These are phyloP conservation scores for Aldabrachelys gigantea DNA, from an alignment of 2,113 vertebrate species.

Conservation along the genomic window DNA sequence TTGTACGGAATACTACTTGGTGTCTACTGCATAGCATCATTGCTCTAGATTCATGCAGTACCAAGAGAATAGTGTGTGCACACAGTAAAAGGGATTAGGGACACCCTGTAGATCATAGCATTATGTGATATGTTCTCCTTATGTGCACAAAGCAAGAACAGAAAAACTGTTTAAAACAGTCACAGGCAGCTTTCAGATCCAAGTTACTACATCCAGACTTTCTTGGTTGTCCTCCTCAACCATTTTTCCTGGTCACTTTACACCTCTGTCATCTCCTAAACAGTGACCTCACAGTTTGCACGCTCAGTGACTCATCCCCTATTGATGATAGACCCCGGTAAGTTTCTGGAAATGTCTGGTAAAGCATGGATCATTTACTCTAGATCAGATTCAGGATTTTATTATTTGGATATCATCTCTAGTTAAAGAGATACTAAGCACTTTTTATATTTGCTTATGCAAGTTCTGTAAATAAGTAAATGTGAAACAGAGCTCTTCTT, in stretches of 20 bases:
- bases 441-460: constrained; percentile 55
- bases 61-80: not conserved
- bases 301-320: not conserved
- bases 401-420: constrained; percentile 55
- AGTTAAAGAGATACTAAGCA: constrained; percentile 47
- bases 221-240: not conserved
- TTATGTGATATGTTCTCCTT: not conserved
- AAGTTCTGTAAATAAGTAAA: constrained; percentile 65
- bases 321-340: constrained; percentile 45
- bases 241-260: constrained; percentile 27
- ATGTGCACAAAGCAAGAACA: rapidly evolving
- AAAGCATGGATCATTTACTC: constrained; percentile 57
- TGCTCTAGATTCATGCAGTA: not conserved
- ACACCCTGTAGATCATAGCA: rapidly evolving
- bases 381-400: constrained; percentile 50
- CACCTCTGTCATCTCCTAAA: not conserved
- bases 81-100: not conserved
- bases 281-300: constrained; percentile 12
- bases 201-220: not conserved
- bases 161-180: not conserved
- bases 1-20: not conserved
- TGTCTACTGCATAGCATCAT: not conserved
- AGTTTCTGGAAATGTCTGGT: not conserved
- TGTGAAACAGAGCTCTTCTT: constrained; percentile 50
- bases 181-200: not conserved